Conservation (phyloP, 1,140 invertebrate genomes). For the Chrysomallon squamiferum region DNA sequence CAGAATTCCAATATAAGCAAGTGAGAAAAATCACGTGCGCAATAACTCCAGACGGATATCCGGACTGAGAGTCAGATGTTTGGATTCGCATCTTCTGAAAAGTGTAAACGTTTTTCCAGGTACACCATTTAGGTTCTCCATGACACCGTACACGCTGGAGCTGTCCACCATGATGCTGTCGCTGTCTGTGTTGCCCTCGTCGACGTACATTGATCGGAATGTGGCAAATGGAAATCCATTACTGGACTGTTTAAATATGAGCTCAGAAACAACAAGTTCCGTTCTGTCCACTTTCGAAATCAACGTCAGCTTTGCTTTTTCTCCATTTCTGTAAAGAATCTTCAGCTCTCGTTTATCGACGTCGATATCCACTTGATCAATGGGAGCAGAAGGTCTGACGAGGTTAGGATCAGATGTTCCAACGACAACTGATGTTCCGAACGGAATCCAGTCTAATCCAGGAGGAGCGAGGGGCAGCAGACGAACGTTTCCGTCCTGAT, state of each 20-base stretch:
- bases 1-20: no score
- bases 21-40: not conserved
- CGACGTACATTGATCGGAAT: slow-evolving; percentile 46
- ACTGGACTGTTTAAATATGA: slow-evolving; percentile 10
- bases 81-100: slow-evolving; percentile 45
- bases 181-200: slow-evolving; percentile 36
- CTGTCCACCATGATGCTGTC: slow-evolving; percentile 39
- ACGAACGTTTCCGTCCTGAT: slow-evolving; percentile 46
- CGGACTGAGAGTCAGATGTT: slow-evolving; percentile 43
- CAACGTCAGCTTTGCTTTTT: slow-evolving; percentile 16
- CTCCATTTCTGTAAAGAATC: slow-evolving; percentile 32
- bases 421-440: slow-evolving; percentile 45
- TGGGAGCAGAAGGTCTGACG: slow-evolving; percentile 30
- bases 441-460: slow-evolving; percentile 48
- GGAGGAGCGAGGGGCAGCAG: slow-evolving; percentile 34
- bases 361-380: slow-evolving; percentile 25
- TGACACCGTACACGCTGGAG: slow-evolving; percentile 8
- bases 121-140: slow-evolving; percentile 16
- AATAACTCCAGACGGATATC: slow-evolving; percentile 37
- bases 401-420: slow-evolving; percentile 27
- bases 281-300: slow-evolving; percentile 23
- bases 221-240: slow-evolving; percentile 29
- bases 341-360: slow-evolving; percentile 17
- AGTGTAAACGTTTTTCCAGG: slow-evolving; percentile 32
- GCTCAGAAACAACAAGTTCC: slow-evolving; percentile 15